Base-by-base conservation (phyloP, 2,113 vertebrate genomes). In the Alces alces region DNA sequence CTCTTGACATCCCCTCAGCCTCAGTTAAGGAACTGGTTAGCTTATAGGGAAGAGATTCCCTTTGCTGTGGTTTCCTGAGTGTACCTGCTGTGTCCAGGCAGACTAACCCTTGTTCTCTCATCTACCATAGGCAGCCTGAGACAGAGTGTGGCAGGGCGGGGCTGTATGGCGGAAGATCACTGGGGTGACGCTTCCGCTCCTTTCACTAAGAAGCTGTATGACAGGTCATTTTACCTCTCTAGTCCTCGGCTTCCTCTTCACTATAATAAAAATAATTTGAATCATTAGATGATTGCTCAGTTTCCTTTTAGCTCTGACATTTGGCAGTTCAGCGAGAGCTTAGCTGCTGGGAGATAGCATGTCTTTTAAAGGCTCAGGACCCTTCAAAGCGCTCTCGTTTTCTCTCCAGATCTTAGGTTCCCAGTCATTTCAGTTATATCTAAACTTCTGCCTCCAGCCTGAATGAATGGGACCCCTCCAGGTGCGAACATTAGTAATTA, bases 221-320 rank as follows among this genome's bases (percentile, higher is more conserved):
- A 61, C 89, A 96, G 88, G 36, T 91, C 89, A 73, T 89, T 97
- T 93, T 73, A 89, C 93, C 43, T 98, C 50, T 91, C 70, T 88
- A 50, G 93, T 43, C 52, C 27, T 89, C 93, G 57, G 89, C 61
- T 96, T 96, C 95, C 78, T 96, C 91, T 88, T 94, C 82, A 64
- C 95, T 85, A 30, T 91, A 91, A 86, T 97, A 91, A 96, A 97
- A 92, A 84, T 93, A 94, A 96, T 86, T 95, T 95, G 66, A 39
- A 91, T 96, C 95, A 86, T 97, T 97, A 97, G 94, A 79, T 86
- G 96, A 97, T 95, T 14, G 3, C 94, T 78, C 78, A 88, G 55
- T 88, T 97, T 95, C 90, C 95, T 95, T 96, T 95, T 73, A 96
- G 87, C 54, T 70, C 94, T 58, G 54, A 93, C 61, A 58, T 93